Base-by-base conservation (phyloP, 2,113 vertebrate species). In the Saiga tatarica region DNA sequence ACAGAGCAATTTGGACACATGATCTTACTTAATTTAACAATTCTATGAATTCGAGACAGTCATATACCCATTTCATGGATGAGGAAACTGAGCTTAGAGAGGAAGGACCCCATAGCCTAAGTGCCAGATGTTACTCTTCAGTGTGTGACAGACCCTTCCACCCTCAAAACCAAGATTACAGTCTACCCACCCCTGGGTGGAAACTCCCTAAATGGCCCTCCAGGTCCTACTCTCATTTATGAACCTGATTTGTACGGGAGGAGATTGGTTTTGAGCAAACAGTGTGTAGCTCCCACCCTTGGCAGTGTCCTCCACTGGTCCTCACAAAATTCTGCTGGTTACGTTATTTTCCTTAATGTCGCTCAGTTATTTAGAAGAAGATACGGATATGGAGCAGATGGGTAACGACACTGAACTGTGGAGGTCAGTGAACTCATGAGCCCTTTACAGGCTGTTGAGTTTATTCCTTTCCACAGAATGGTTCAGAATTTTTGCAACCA, bases 71-170 rank as follows among this genome's bases (percentile, higher is more conserved):
- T 87, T 97, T 76, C 26, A 71, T 57, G 45, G n/a, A n/a, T 50
- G 50, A 76, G n/a, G 30, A 89, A 87, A 95, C 26, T 55, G 39
- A 78, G 28, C 84, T 89, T 67, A 87, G 8, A 87, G 19, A 87
- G n/a, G 10, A 47, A 15, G 81, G 55, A 82, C 30, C 5, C 36
- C 26, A 3, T 50, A 10, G 26, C 13, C 74, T 87, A 84, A 89
- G n/a, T 52, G 13, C n/a, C 64, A 71, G 26, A 82, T 4, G 25
- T 57, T 78, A 62, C 5, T 55, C 81, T 55, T 87, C 23, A 88
- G 26, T 50, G 30, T 36, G 17, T 36, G 83, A 47, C 30, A 83
- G 50, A 6, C 8, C 6, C 78, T 74, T 17, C 30, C 21, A 53
- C 33, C 83, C 92, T 89, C 55, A 42, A 94, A 89, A 53, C 33